These are phyloP conservation scores for Oscheius onirici DNA, from an alignment of 2,888 invertebrate genomes.

Conservation along the genomic window DNA sequence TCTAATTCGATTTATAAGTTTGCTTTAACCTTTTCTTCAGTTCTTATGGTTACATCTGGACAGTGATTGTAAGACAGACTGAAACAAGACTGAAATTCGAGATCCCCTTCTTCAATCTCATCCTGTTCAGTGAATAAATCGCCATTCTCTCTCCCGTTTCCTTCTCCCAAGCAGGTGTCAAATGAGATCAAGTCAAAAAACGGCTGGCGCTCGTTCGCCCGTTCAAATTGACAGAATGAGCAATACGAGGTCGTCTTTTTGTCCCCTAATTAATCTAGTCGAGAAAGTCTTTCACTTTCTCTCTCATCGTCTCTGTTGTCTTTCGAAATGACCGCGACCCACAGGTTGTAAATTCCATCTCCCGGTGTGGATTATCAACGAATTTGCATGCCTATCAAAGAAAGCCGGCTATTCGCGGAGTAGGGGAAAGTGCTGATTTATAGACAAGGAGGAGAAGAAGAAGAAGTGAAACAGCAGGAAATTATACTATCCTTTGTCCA, in stretches of 20 bases:
- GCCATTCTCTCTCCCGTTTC: background rate
- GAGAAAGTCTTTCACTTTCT: too few relatives aligned
- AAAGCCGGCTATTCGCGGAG: background rate
- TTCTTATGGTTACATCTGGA: too few relatives aligned
- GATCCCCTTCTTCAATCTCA: background rate
- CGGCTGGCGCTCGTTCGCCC: slow-evolving; percentile 19
- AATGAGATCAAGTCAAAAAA: slow-evolving; percentile 28
- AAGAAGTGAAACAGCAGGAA: too few relatives aligned
- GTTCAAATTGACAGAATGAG: slow-evolving; percentile 8
- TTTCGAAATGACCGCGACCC: background rate
- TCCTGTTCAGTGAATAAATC: background rate
- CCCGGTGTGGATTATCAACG: slow-evolving; percentile 22
- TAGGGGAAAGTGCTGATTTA: slow-evolving; percentile 28
- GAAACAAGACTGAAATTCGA: background rate
- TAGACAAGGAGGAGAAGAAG: background rate
- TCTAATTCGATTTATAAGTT: too few relatives aligned
- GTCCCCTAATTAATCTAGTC: too few relatives aligned
- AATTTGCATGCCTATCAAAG: slow-evolving; percentile 29
- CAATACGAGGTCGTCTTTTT: slow-evolving; percentile 4
- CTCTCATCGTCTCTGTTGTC: background rate
- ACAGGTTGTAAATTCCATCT: slow-evolving; percentile 16
- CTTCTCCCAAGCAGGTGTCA: slow-evolving; percentile 6
- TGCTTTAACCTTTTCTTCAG: too few relatives aligned
- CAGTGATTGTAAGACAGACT: too few relatives aligned
- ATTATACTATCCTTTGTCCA: too few relatives aligned